Base-by-base conservation (phyloP, 1,140 invertebrate genomes). In the Lerema accius region DNA sequence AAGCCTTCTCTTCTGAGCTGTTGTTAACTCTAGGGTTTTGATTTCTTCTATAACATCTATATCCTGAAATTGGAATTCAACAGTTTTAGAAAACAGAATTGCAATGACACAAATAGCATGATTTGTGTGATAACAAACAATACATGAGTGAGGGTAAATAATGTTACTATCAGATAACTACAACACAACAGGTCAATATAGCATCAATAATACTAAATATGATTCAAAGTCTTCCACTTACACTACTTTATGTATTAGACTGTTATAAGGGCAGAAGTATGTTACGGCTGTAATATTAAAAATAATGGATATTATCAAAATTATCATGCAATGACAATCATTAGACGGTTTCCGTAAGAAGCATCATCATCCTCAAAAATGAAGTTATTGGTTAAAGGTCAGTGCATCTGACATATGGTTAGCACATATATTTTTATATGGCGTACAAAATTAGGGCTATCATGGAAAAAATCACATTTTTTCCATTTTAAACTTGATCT, bases 1-100 rank as follows among this genome's bases (percentile, higher is more conserved):
- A 28, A 76, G 40, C 43, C 79, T 74, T 60, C 81, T 73, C 32
- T 77, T 82, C 50, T 72, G 60, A 15, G 78, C 55, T 45, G 65
- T 19, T 15, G 73, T 67, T 11, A 74, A 45, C 19, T 45, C 51
- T 16, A 53, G 14, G 26, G 19, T 49, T 53, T 42, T 46, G 15
- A 23, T 16, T 13, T 65, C 58, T 42, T 64, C 50, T n/a, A 42
- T 40, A 15, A 46, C 26, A 11, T 59, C 43, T 40, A 60, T 63
- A 15, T 65, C 62, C 67, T 63, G 48, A 42, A 65, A 62, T 49
- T 49, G 19, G 2, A 3, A 23, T 23, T 23, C 19, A 23, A 23
- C n/a, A n/a, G n/a, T n/a, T 23, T 23, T 23, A 23, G 5, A 23
- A 23, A 5, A n/a, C n/a, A n/a, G n/a, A 23, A 2, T 5, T 23